phyloP scores from a whole-genome alignment of 2,113 vertebrate genomes.

The Tragelaphus buxtoni region DNA sequence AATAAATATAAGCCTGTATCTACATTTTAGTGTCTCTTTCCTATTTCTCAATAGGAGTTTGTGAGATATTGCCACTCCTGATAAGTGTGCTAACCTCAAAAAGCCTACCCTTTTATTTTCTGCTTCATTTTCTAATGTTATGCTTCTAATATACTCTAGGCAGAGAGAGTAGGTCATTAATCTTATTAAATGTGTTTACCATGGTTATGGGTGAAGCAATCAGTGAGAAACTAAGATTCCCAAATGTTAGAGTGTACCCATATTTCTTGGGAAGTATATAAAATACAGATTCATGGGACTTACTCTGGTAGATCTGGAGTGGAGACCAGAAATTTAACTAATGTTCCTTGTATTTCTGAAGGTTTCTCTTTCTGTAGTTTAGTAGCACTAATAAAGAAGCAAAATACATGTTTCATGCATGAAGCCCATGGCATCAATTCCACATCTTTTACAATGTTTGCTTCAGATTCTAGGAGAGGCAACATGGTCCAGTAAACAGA shows the following conservation, averaged over 20 bases:
- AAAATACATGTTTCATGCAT: neutral
- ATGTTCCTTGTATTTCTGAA: neutral
- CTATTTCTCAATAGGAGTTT: neutral
- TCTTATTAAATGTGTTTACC: slow-evolving; percentile 33
- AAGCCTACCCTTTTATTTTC: neutral
- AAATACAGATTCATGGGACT: neutral
- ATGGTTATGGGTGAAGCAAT: neutral
- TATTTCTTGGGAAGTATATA: neutral
- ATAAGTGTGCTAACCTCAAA: neutral
- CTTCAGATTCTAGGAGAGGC: neutral
- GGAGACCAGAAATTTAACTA: neutral
- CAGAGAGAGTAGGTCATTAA: slow-evolving; percentile 27
- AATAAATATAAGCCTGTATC: neutral
- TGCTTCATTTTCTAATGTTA: neutral
- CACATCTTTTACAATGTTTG: neutral
- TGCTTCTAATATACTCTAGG: neutral
- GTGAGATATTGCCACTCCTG: neutral
- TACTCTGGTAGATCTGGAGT: neutral
- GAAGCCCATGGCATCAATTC: neutral
- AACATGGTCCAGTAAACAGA: neutral
- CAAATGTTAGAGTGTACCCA: neutral
- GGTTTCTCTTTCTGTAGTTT: neutral
- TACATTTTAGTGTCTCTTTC: neutral
- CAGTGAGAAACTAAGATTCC: neutral
- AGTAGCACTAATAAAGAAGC: neutral